A percentile compares a stretch with the other conserved stretches of the same genome.
phyloP scores from a whole-genome alignment of 2,888 invertebrate genomes.

The Homarus gammarus region DNA sequence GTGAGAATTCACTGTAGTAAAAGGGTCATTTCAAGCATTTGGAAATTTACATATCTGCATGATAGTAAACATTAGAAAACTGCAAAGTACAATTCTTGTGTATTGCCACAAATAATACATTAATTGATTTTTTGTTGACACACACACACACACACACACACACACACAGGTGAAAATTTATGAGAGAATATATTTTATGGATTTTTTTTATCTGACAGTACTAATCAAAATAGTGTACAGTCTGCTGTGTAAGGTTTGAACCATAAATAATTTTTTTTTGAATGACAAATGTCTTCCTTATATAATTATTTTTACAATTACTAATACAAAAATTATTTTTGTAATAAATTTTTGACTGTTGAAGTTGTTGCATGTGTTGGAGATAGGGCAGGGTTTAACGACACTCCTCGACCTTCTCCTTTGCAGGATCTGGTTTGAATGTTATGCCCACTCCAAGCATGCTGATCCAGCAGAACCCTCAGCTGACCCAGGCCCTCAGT shows the following conservation, averaged over 20 bases:
- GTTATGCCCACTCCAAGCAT: slow-evolving; percentile 56
- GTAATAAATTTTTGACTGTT: neutral
- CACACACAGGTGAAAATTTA: too few species aligned
- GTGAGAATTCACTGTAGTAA: too few species aligned
- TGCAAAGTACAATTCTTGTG: too few species aligned
- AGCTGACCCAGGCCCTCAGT: slow-evolving; percentile 57
- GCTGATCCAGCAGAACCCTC: slow-evolving; percentile 64
- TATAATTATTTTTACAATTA: too few species aligned
- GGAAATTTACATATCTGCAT: too few species aligned
- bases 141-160: too few species aligned
- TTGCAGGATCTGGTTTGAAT: slow-evolving; percentile 52
- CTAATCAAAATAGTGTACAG: neutral
- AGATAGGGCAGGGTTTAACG: slow-evolving; percentile 14
- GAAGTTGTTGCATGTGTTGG: neutral
- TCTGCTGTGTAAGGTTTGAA: neutral
- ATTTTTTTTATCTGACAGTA: neutral
- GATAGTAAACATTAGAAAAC: too few species aligned
- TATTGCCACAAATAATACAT: too few species aligned
- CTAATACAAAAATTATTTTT: too few species aligned
- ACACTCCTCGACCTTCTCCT: slow-evolving; percentile 11
- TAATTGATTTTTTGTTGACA: too few species aligned
- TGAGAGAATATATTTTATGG: neutral
- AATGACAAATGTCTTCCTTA: too few species aligned
- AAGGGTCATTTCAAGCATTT: too few species aligned
- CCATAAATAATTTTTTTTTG: neutral